A percentile compares a stretch with the other conserved stretches of the same genome.
These are phyloP conservation scores for Chelon auratus DNA, from an alignment of 2,797 vertebrate species.

Conservation along the genomic window DNA sequence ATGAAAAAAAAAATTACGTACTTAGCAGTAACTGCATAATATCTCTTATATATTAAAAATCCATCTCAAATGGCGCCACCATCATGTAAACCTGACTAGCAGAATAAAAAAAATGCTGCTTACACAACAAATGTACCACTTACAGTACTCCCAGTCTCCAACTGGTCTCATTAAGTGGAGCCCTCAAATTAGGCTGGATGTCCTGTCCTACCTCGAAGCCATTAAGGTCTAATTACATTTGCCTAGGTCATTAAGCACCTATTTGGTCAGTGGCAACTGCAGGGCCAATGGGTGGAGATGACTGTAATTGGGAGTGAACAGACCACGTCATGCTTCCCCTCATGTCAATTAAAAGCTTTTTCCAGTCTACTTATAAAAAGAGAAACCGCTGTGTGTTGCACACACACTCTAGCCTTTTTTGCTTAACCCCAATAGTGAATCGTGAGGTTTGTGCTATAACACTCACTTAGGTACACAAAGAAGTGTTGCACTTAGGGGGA, in stretches of 20 bases:
- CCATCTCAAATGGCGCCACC: too few relatives aligned
- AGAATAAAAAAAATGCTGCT: not conserved
- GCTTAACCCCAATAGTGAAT: not conserved
- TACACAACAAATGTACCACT: slow-evolving; percentile 7
- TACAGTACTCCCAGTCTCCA: not conserved
- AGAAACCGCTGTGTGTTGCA: not conserved
- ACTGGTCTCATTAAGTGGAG: slow-evolving; percentile 35
- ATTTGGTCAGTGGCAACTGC: slow-evolving; percentile 38
- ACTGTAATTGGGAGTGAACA: slow-evolving; percentile 63
- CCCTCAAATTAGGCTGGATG: slow-evolving; percentile 38
- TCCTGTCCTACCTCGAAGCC: slow-evolving; percentile 42
- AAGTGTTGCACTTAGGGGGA: not conserved
- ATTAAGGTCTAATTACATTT: slow-evolving; percentile 62
- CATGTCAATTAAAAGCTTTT: slow-evolving; percentile 62
- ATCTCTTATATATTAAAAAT: not conserved
- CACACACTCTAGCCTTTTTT: not conserved
- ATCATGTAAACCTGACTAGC: not conserved
- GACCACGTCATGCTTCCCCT: slow-evolving; percentile 47
- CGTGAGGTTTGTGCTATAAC: not conserved
- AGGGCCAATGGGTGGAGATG: slow-evolving; percentile 35
- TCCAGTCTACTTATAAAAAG: slow-evolving; percentile 15
- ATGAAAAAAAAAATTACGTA: not conserved
- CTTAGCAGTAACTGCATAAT: not conserved
- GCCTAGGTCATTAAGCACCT: slow-evolving; percentile 66
- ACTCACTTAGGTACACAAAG: not conserved